Conservation (phyloP, 2,113 vertebrate genomes). For the Marcusenius ussheri region DNA sequence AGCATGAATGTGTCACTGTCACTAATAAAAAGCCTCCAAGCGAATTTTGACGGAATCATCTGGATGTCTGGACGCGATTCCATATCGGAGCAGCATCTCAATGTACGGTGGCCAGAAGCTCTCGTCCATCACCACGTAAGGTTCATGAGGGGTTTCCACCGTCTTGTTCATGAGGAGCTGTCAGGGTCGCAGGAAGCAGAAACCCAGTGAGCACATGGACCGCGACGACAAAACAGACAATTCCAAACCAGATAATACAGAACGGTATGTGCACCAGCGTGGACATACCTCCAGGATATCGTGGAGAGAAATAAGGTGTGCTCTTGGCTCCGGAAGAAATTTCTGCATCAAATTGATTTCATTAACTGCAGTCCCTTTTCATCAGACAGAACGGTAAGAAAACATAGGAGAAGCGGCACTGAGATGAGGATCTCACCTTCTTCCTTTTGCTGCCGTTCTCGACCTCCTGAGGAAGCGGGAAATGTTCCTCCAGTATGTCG, state of each 20-base stretch:
- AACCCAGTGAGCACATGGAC: background rate
- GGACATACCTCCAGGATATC: constrained; percentile 61
- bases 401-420: background rate
- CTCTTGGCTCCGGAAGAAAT: constrained; percentile 19
- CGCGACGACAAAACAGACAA: background rate
- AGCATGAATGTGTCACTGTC: background rate
- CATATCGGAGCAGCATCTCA: constrained; percentile 79
- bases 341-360: constrained; percentile 25
- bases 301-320: constrained; percentile 52
- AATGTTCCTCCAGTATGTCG: constrained; percentile 53
- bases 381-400: background rate
- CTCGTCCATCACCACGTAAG: constrained; percentile 65
- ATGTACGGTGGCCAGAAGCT: constrained; percentile 86
- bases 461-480: constrained; percentile 45
- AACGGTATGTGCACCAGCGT: background rate
- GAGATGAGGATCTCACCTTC: constrained; percentile 42
- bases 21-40: constrained; percentile 61
- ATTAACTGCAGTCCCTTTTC: background rate
- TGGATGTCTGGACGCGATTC: constrained; percentile 74
- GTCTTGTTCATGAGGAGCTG: constrained; percentile 75
- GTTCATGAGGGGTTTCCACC: constrained; percentile 74
- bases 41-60: constrained; percentile 75
- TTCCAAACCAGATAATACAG: background rate
- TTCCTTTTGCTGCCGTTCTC: constrained; percentile 45
- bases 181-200: background rate